A percentile compares a stretch with the other conserved stretches of the same genome.
Evolutionary conservation across 2,113 vertebrate genomes (phyloP).

Genomic region (Crotalus viridis): DNA sequence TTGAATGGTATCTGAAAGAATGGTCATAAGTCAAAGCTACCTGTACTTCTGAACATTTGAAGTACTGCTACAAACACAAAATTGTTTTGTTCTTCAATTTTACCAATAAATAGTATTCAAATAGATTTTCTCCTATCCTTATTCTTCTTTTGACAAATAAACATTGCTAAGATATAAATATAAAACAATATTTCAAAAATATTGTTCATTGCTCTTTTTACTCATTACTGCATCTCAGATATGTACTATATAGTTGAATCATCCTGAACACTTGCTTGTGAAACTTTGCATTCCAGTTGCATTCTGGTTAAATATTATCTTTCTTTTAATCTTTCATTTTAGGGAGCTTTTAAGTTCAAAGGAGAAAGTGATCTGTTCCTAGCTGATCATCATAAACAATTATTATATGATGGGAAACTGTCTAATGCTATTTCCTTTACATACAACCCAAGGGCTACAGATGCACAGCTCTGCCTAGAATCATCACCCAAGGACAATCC

Average conservation of each 20-base stretch:
- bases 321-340: slow-evolving; percentile 4
- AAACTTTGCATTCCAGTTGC: not conserved
- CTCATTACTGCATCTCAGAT: not conserved
- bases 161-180: not conserved
- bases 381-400: slow-evolving; percentile 90
- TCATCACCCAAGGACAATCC: slow-evolving; percentile 94
- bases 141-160: not conserved
- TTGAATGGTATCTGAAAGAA: not conserved
- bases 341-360: slow-evolving; percentile 97
- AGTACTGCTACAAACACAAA: not conserved
- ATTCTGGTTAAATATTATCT: not conserved
- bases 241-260: not conserved
- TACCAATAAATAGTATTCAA: not conserved
- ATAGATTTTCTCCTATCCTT: not conserved
- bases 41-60: not conserved
- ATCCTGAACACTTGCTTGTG: not conserved
- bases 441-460: slow-evolving; percentile 95
- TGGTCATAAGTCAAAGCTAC: not conserved
- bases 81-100: not conserved
- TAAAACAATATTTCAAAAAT: not conserved
- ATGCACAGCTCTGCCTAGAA: slow-evolving; percentile 96
- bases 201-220: not conserved
- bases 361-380: slow-evolving; percentile 96
- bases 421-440: slow-evolving; percentile 89
- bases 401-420: slow-evolving; percentile 94